Conservation (phyloP, 2,888 invertebrate genomes). For the Malthinus seriepunctatus region DNA sequence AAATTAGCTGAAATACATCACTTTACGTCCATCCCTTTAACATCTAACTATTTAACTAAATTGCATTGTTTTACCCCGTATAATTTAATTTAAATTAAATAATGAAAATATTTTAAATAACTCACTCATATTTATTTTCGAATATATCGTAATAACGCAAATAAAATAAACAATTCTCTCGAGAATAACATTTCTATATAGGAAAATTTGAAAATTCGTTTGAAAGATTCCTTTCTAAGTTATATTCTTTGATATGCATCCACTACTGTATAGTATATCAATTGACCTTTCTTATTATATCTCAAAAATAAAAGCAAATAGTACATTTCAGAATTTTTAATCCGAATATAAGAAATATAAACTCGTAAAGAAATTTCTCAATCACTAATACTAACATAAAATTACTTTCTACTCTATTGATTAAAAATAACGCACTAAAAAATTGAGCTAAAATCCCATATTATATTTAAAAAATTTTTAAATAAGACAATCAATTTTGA, state of each 20-base stretch:
- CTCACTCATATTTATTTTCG: background rate
- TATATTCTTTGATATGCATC: conserved; percentile 30
- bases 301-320: too few species aligned
- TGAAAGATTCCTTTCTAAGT: conserved; percentile 20
- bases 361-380: too few species aligned
- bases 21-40: conserved; percentile 37
- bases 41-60: conserved; percentile 38
- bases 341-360: too few species aligned
- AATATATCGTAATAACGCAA: background rate
- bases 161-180: conserved; percentile 12
- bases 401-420: too few species aligned
- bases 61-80: conserved; percentile 43
- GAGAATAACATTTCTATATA: conserved; percentile 30
- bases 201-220: conserved; percentile 26
- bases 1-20: conserved; percentile 47
- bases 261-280: conserved; percentile 11
- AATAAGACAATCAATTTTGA: too few species aligned
- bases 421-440: too few species aligned
- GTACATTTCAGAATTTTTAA: too few species aligned
- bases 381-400: too few species aligned
- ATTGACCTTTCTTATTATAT: conserved; percentile 25
- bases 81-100: conserved; percentile 13
- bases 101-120: background rate
- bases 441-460: too few species aligned
- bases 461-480: too few species aligned